Evolutionary conservation across 2,888 invertebrate species (phyloP), one percentile per base, ranked within the genome.

Genomic region (Erannis defoliaria): DNA sequence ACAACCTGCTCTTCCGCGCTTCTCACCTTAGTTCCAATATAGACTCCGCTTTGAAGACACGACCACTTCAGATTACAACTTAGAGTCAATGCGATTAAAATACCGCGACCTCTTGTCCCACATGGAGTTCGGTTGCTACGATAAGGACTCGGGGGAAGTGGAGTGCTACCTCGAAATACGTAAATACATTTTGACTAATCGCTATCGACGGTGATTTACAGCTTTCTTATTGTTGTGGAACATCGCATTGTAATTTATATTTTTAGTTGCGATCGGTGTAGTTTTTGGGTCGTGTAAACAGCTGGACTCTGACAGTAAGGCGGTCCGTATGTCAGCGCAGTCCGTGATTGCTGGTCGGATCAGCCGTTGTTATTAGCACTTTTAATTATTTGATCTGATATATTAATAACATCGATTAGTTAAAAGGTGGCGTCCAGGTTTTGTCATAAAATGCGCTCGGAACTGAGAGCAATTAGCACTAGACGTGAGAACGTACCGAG

Each of bases 101-200:
- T 73, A 77, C 66, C 78, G 78, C 77, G 73, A 70, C 72, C 65
- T 75, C 68, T 75, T 73, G 61, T 75, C 75, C 81, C 82, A 78
- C 86, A 95, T 95, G 94, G 94, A 94, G 90, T 94, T 94, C 87
- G 95, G 94, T 81, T 94, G 94, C 88, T 89, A 93, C 84, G 94
- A 94, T 88, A 95, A 95, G 82, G 94, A 94, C 76, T 95, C 95
- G 63, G 95, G 95, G 74, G 95, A 95, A 85, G 91, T 94, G 89
- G 95, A 95, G 92, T 95, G 95, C 90, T 95, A 94, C 93, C 88
- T 95, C 79, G 95, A 95, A 93, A 95, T 95, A 93, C 93, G 94
- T 95, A 93, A 94, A 94, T 94, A 89, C 81, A 80, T 85, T 88
- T 88, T 86, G 73, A 81, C 81, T 87, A 84, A 85, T 84, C 84